A percentile compares a stretch with the other conserved stretches of the same genome.
Conservation (phyloP, 2,888 invertebrate species). For the Reticulitermes lucifugus region DNA sequence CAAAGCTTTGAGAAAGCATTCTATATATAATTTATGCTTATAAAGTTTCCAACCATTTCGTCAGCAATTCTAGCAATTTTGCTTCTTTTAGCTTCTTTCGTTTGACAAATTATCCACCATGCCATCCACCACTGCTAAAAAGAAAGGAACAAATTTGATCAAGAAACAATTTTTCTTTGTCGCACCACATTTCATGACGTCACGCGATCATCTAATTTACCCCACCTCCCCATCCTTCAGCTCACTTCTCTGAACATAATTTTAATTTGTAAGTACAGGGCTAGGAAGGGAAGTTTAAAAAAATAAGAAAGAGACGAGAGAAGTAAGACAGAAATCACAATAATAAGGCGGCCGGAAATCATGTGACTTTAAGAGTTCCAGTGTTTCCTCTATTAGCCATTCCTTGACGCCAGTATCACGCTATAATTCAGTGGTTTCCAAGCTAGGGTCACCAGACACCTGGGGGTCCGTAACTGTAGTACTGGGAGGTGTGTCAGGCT, state of each 20-base stretch:
- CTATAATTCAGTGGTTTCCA: neutral
- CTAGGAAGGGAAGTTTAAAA: neutral
- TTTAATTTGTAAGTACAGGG: neutral
- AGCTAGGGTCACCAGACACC: neutral
- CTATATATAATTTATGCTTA: too few relatives aligned
- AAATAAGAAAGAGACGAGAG: neutral
- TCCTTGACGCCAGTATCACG: neutral
- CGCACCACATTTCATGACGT: neutral
- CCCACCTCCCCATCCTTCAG: neutral
- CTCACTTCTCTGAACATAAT: neutral
- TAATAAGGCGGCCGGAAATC: neutral
- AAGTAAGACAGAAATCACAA: neutral
- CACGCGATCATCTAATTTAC: slow-evolving; percentile 1
- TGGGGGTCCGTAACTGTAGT: too few relatives aligned
- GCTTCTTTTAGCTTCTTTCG: neutral
- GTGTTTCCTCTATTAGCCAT: neutral
- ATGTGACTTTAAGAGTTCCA: neutral
- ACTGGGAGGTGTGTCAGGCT: too few relatives aligned
- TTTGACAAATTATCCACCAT: slow-evolving; percentile 12
- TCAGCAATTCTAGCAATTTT: neutral
- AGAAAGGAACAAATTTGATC: neutral
- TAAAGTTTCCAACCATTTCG: neutral
- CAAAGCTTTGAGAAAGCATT: too few relatives aligned
- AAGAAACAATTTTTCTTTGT: slow-evolving; percentile 13
- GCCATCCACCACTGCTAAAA: neutral